These are phyloP conservation scores for Periophthalmus modestus DNA, from an alignment of 2,113 vertebrate species.

Conservation along the genomic window DNA sequence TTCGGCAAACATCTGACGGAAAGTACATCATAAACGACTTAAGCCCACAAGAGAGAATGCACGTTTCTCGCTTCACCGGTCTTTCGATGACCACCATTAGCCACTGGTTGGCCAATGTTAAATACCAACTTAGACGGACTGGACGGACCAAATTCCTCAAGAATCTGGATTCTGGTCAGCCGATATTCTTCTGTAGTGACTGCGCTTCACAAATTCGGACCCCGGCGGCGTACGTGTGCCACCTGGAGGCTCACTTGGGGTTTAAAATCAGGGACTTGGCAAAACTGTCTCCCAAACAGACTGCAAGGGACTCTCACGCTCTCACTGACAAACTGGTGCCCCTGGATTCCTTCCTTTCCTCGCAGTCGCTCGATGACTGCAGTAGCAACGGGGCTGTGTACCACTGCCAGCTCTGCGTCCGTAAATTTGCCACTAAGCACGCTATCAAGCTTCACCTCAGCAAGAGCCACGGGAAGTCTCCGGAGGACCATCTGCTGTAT, in stretches of 20 bases:
- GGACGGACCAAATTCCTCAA: conserved; percentile 99
- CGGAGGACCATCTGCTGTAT: conserved; percentile 94
- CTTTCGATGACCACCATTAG: conserved; percentile 99
- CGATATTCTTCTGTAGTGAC: conserved; percentile 98
- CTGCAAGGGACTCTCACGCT: conserved; percentile 86
- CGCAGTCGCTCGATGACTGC: conserved; percentile 86
- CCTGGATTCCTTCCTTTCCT: conserved; percentile 67
- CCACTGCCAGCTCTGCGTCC: conserved; percentile 92
- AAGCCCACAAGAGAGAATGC: conserved; percentile 96
- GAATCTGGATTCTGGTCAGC: conserved; percentile 96
- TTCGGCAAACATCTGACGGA: conserved; percentile 91
- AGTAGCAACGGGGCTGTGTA: conserved; percentile 81
- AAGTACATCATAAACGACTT: conserved; percentile 97
- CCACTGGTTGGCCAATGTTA: conserved; percentile 99
- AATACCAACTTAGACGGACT: conserved; percentile 98
- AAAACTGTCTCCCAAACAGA: conserved; percentile 91
- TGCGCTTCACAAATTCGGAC: conserved; percentile 97
- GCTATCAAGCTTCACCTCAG: conserved; percentile 97
- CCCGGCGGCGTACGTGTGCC: conserved; percentile 94
- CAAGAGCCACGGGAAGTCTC: conserved; percentile 95
- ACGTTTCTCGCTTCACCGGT: conserved; percentile 95
- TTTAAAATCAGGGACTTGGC: conserved; percentile 95
- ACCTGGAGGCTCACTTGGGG: conserved; percentile 96
- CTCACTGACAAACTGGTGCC: conserved; percentile 84
- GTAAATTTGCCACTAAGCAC: conserved; percentile 97